A percentile compares a stretch with the other conserved stretches of the same genome.
Evolutionary conservation across 2,888 invertebrate species (phyloP).

Genomic region (Abrostola tripartita): DNA sequence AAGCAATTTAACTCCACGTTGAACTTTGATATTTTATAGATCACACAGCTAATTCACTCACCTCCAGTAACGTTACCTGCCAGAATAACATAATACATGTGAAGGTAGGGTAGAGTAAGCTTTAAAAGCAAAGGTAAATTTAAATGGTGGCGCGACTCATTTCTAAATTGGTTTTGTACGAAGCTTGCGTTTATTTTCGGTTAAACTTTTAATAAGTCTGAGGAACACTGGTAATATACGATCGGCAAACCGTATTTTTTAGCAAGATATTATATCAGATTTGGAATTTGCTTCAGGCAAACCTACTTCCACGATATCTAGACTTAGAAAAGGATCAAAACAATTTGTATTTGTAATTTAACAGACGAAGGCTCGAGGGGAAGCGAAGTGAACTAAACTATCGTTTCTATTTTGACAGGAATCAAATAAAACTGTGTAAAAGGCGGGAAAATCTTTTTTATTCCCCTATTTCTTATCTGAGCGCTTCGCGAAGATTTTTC

Average conservation of each 20-base stretch:
- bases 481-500: conserved; percentile 79
- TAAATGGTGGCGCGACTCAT: background rate
- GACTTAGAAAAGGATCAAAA: conserved; percentile 5
- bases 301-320: background rate
- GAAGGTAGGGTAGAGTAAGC: background rate
- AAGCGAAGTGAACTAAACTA: conserved; percentile 33
- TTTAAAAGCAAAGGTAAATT: background rate
- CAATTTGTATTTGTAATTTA: conserved; percentile 28
- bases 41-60: conserved; percentile 47
- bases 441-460: conserved; percentile 75
- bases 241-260: background rate
- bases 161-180: background rate
- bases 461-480: conserved; percentile 79
- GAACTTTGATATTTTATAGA: conserved; percentile 52
- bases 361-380: conserved; percentile 24
- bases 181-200: background rate
- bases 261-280: conserved; percentile 1
- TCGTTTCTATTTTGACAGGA: conserved; percentile 58
- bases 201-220: background rate
- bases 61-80: conserved; percentile 22
- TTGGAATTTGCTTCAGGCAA: background rate
- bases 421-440: conserved; percentile 66
- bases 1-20: conserved; percentile 61
- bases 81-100: conserved; percentile 4
- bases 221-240: background rate